Conservation (phyloP, 1,140 invertebrate genomes). For the Protaetia brevitarsis region DNA sequence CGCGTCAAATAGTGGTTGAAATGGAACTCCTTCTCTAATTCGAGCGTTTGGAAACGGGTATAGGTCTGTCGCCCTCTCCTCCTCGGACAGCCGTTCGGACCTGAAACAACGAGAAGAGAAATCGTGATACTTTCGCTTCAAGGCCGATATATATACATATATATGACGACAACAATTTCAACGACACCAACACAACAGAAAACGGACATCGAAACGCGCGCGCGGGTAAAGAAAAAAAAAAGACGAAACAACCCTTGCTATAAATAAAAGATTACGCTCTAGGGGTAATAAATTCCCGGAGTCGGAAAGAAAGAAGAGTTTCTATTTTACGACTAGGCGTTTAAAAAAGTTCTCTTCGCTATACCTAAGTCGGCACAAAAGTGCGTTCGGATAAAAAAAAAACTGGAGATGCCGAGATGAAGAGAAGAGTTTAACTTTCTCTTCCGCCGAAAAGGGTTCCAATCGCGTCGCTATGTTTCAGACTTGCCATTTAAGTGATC, state of each 20-base stretch:
- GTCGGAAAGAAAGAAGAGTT: slow-evolving; percentile 5
- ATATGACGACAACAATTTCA: too few species aligned
- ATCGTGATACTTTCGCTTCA: slow-evolving; percentile 10
- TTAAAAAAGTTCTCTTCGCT: slow-evolving; percentile 6
- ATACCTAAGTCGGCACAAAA: slow-evolving; percentile 3
- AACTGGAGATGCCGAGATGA: background rate
- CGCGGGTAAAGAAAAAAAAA: background rate
- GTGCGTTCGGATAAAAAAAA: background rate
- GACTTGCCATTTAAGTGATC: slow-evolving; percentile 26
- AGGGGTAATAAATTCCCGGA: slow-evolving; percentile 12
- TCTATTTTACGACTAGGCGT: slow-evolving; percentile 15
- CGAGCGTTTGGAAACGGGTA: slow-evolving; percentile 90
- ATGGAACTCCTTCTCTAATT: slow-evolving; percentile 97
- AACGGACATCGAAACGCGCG: background rate
- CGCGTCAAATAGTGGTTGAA: slow-evolving; percentile 97
- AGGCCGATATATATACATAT: too few species aligned
- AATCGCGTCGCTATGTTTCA: slow-evolving; percentile 25
- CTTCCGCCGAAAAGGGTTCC: slow-evolving; percentile 29
- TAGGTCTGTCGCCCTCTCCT: slow-evolving; percentile 93
- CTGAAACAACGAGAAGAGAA: slow-evolving; percentile 58
- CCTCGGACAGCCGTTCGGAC: slow-evolving; percentile 93
- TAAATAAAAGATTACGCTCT: slow-evolving; percentile 16
- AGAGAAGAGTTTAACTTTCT: slow-evolving; percentile 15
- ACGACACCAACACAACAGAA: background rate
- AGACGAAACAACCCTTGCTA: slow-evolving; percentile 10